phyloP scores from a whole-genome alignment of 2,888 invertebrate species.

The Tricholauxania praeusta region DNA sequence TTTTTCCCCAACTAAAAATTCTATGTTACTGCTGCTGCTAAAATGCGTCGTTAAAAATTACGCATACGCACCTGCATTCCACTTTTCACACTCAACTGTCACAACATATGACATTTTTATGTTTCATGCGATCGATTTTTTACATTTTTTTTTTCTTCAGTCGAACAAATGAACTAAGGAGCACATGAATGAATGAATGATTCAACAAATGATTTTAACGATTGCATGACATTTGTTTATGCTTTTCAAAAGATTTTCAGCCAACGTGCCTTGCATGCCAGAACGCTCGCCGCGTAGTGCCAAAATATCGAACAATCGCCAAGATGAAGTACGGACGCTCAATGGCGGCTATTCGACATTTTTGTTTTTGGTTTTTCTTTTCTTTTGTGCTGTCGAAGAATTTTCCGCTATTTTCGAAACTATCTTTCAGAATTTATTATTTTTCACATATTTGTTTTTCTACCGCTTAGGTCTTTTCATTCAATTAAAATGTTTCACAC shows the following conservation, averaged over 20 bases:
- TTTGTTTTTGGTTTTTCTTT: constrained; percentile 7
- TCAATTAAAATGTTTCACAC: constrained; percentile 53
- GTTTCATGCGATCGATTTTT: constrained; percentile 28
- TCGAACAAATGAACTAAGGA: too few relatives aligned
- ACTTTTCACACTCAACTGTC: constrained; percentile 29
- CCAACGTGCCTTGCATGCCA: too few relatives aligned
- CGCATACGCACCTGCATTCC: constrained; percentile 40
- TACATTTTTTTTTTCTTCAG: too few relatives aligned
- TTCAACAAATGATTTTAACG: background rate
- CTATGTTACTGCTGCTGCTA: too few relatives aligned
- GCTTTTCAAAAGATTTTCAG: constrained; percentile 20
- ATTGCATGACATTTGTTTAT: constrained; percentile 38
- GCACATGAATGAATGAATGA: too few relatives aligned
- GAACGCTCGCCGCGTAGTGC: too few relatives aligned
- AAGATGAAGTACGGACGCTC: constrained; percentile 30
- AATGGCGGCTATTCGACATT: constrained; percentile 36
- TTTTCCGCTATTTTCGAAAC: constrained; percentile 9
- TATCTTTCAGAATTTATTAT: too few relatives aligned
- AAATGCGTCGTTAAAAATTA: constrained; percentile 13
- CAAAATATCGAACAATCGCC: background rate
- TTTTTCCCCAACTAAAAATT: too few relatives aligned
- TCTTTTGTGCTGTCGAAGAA: background rate
- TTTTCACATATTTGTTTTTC: too few relatives aligned
- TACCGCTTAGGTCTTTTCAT: constrained; percentile 11
- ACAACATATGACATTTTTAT: constrained; percentile 31